Conservation (phyloP, 1,140 invertebrate genomes). For the Pseudomyrmex concolor region DNA sequence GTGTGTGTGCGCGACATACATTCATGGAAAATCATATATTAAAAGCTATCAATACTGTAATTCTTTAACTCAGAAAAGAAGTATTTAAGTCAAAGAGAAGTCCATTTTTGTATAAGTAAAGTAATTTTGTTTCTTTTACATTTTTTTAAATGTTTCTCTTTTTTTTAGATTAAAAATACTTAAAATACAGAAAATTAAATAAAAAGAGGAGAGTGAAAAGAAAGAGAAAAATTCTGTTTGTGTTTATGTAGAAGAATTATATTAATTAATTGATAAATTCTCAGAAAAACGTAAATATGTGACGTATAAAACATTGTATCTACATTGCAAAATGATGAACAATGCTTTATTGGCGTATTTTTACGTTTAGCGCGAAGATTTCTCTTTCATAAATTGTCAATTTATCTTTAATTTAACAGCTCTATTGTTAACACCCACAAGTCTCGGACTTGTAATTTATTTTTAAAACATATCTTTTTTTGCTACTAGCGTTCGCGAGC, state of each 20-base stretch:
- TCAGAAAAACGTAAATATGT: not conserved
- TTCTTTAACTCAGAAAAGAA: not conserved
- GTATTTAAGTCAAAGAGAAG: not conserved
- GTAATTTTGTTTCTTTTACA: not conserved
- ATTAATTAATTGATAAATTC: not conserved
- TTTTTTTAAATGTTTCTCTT: too few relatives aligned
- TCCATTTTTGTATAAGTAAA: constrained; percentile 7
- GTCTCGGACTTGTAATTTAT: not conserved
- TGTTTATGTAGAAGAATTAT: constrained; percentile 8
- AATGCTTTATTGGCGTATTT: not conserved
- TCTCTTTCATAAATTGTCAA: constrained; percentile 4
- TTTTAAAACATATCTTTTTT: constrained; percentile 3
- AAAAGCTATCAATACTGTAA: not conserved
- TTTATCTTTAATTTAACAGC: not conserved
- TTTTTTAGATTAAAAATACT: not conserved
- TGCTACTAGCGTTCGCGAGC: not conserved
- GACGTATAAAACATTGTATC: not conserved
- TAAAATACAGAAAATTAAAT: not conserved
- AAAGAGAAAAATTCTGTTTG: not conserved
- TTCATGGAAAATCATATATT: not conserved
- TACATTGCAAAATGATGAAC: constrained; percentile 17
- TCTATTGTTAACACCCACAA: not conserved
- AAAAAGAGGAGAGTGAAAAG: not conserved
- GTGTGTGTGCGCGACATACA: not conserved
- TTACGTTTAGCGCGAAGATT: not conserved